A percentile compares a stretch with the other conserved stretches of the same genome.
Evolutionary conservation across 2,888 invertebrate species (phyloP).

Genomic region (Glyphotaelius pellucidus): DNA sequence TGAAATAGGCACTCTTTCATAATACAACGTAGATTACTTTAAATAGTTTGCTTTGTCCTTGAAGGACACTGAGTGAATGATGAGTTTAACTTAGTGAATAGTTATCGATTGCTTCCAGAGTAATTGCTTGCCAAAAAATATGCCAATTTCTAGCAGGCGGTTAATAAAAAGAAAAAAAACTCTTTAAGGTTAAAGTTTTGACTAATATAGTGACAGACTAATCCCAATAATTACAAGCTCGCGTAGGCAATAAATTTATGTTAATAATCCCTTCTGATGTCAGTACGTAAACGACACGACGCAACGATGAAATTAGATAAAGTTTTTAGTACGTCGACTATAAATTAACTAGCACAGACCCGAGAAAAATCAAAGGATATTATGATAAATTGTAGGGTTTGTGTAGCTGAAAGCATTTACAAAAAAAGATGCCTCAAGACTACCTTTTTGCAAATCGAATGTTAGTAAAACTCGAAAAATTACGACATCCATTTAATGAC

Average conservation of each 20-base stretch:
- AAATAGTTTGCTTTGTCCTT: neutral
- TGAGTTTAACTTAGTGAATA: neutral
- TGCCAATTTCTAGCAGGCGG: neutral
- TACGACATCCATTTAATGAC: no score
- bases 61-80: no score
- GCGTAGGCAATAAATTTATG: neutral
- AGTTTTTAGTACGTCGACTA: neutral
- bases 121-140: neutral
- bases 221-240: neutral
- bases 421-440: no score
- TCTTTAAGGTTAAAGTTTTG: neutral
- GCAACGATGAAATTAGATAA: neutral
- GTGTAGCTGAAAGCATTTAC: no score
- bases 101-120: conserved; percentile 23
- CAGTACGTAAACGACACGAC: neutral
- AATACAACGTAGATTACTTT: neutral
- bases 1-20: neutral
- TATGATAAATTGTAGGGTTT: no score
- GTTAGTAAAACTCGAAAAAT: no score
- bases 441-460: no score
- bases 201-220: neutral
- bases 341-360: neutral
- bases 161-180: neutral
- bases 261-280: neutral
- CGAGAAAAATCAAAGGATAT: no score